phyloP scores from a whole-genome alignment of 2,113 vertebrate species.

The Meriones unguiculatus region DNA sequence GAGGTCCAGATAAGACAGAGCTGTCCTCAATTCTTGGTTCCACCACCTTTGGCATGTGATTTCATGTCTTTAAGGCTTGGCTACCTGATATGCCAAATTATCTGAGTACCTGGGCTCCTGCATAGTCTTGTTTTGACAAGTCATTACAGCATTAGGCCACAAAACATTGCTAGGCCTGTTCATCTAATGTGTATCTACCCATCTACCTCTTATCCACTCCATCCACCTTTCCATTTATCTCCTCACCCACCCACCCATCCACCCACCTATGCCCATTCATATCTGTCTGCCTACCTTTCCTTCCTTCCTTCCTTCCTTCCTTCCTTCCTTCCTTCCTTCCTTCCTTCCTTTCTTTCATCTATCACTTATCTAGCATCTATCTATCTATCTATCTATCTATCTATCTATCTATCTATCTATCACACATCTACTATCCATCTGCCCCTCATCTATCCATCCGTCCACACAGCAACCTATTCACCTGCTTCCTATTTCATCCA shows the following conservation, averaged over 20 bases:
- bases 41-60: rapidly evolving
- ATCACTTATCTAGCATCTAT: background rate
- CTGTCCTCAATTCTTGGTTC: rapidly evolving
- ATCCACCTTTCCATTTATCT: background rate
- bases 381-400: background rate
- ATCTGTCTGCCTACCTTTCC: background rate
- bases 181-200: background rate
- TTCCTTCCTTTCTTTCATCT: background rate
- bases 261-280: background rate
- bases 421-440: background rate
- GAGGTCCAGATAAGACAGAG: background rate
- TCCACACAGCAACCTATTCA: background rate
- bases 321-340: background rate
- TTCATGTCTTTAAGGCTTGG: background rate
- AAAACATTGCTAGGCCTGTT: background rate
- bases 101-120: rapidly evolving
- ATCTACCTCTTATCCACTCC: too few species aligned
- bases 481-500: background rate
- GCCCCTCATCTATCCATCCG: background rate
- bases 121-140: rapidly evolving
- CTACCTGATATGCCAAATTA: background rate
- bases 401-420: background rate
- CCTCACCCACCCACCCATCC: background rate
- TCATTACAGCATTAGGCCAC: rapidly evolving
- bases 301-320: background rate